Evolutionary conservation across 2,888 invertebrate genomes (phyloP), one percentile per base, ranked within the genome.

Genomic region (Drosophila falleni): DNA sequence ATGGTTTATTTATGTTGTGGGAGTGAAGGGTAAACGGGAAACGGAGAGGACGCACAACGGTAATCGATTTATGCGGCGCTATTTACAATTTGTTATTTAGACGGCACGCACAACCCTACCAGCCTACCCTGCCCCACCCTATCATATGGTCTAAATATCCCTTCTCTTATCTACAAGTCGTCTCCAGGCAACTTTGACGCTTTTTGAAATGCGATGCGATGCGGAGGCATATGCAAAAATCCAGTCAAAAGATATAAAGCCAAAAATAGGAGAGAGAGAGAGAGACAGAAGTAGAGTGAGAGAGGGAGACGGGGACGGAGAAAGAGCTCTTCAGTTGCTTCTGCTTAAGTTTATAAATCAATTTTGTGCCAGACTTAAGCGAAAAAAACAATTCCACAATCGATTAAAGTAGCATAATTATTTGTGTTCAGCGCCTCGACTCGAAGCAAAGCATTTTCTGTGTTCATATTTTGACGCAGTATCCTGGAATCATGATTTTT

Each of bases 61-160:
- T 89, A 89, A 85, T 85, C 84, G 89, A 85, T 89, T 89, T 89
- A 81, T 88, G 76, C 64, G 61, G 76, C 67, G 78, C 87, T 80
- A 88, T 84, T 88, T 88, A 83, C 77, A 89, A 89, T 89, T 87
- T 81, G 68, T 72, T 89, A 87, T 86, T 88, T 74, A 63, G 58
- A 64, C 72, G 59, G 54, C 58, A 63, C 51, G 60, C 56, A 60
- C 46, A 65, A n/a, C 15, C 6, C 31, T 5, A 23, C 10, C 10
- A 1, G 6, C 33, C 29, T 1, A 15, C 11, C 16, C 47, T 5
- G 0, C 42, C 15, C n/a, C 37, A 19, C 15, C 3, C 13, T 9
- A 0, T n/a, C 42, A 13, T 11, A 31, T 19, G 19, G 16, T 33
- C 2, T 23, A 13, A 29, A 11, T 8, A 13, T 41, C n/a, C 15